These are phyloP conservation scores for Sympetrum striolatum DNA, from an alignment of 2,888 invertebrate species.

Conservation along the genomic window DNA sequence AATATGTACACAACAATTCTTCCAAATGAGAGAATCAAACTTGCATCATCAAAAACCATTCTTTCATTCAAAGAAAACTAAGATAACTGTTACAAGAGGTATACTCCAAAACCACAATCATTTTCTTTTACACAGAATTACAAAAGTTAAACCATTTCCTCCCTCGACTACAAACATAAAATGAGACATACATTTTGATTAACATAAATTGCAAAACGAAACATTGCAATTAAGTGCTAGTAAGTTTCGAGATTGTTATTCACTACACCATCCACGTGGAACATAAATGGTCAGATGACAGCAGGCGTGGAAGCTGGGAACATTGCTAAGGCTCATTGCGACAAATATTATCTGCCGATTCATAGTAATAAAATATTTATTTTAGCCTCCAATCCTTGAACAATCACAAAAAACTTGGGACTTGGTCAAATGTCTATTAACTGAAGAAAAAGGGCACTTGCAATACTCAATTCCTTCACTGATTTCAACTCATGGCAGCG, in stretches of 20 bases:
- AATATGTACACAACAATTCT: neutral
- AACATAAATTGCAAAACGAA: constrained; percentile 5
- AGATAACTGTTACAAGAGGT: neutral
- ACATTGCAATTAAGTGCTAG: neutral
- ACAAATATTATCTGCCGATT: neutral
- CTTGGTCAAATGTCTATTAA: constrained; percentile 1
- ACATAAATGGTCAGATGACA: constrained; percentile 9
- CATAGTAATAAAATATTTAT: constrained; percentile 30
- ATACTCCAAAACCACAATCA: neutral
- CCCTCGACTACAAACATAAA: constrained; percentile 9
- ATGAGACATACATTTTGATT: neutral
- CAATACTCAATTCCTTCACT: neutral
- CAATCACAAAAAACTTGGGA: constrained; percentile 7
- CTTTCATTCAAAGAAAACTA: neutral
- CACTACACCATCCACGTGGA: neutral
- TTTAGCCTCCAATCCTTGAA: neutral
- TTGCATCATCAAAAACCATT: neutral
- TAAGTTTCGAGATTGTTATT: constrained; percentile 20
- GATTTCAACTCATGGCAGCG: neutral
- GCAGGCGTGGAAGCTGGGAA: constrained; percentile 23
- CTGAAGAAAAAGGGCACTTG: constrained; percentile 14
- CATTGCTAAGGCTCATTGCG: neutral
- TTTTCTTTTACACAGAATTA: constrained; percentile 7
- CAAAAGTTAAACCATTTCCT: constrained; percentile 13
- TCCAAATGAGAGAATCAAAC: constrained; percentile 11